A percentile compares a stretch with the other conserved stretches of the same genome.
phyloP scores from a whole-genome alignment of 1,140 invertebrate species.

The Drosophila pruinosa region DNA sequence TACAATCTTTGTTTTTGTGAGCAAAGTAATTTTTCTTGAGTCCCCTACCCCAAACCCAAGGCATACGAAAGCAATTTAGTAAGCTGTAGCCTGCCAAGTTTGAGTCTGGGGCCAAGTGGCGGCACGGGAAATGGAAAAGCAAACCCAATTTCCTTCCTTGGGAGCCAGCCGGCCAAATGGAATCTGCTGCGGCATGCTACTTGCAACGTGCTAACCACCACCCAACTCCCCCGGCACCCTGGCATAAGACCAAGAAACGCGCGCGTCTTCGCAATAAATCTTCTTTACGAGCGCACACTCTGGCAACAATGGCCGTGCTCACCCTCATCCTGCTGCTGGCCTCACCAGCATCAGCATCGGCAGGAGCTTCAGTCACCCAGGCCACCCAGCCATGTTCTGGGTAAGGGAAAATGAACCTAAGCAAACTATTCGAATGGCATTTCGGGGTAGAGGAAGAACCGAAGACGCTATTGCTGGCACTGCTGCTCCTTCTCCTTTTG shows the following conservation, averaged over 20 bases:
- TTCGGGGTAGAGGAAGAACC: slow-evolving; percentile 46
- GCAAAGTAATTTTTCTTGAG: slow-evolving; percentile 76
- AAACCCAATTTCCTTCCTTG: slow-evolving; percentile 75
- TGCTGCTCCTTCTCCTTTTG: slow-evolving; percentile 2
- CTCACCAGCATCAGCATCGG: slow-evolving; percentile 15
- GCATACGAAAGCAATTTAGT: slow-evolving; percentile 75
- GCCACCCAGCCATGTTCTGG: background rate
- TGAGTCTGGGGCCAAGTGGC: slow-evolving; percentile 42
- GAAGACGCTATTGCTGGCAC: slow-evolving; percentile 51
- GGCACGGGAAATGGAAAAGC: slow-evolving; percentile 64
- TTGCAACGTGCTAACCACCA: slow-evolving; percentile 52
- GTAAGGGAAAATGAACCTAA: slow-evolving; percentile 79
- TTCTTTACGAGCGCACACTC: slow-evolving; percentile 82
- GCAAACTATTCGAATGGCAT: slow-evolving; percentile 82
- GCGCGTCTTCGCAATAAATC: slow-evolving; percentile 83
- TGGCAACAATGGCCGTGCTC: slow-evolving; percentile 79
- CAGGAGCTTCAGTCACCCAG: background rate
- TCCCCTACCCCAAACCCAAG: background rate
- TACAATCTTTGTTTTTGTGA: slow-evolving; percentile 45
- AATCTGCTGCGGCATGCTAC: slow-evolving; percentile 59
- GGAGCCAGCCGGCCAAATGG: slow-evolving; percentile 59
- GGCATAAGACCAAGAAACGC: slow-evolving; percentile 61
- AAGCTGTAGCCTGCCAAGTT: slow-evolving; percentile 59
- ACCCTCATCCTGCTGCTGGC: slow-evolving; percentile 5
- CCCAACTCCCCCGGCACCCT: background rate